These are phyloP conservation scores for Neotoxoptera formosana DNA, from an alignment of 1,140 invertebrate genomes.

Conservation along the genomic window DNA sequence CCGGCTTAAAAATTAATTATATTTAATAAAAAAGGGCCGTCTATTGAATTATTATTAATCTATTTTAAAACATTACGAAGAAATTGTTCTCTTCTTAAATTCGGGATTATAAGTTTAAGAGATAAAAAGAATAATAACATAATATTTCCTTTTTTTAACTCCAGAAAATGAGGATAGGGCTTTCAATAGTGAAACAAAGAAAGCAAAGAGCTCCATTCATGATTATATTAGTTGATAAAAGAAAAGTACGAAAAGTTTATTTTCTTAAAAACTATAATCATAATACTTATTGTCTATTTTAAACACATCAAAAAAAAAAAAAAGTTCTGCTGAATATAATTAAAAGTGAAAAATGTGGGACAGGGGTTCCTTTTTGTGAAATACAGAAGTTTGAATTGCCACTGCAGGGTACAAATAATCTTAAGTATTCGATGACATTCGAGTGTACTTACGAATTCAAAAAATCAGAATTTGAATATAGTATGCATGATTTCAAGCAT, in stretches of 20 bases:
- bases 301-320: too few relatives aligned
- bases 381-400: too few relatives aligned
- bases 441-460: too few relatives aligned
- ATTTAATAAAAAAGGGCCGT: not conserved
- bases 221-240: not conserved
- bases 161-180: not conserved
- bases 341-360: too few relatives aligned
- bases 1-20: not conserved
- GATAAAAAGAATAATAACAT: not conserved
- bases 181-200: not conserved
- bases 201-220: not conserved
- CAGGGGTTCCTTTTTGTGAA: too few relatives aligned
- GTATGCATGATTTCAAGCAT: too few relatives aligned
- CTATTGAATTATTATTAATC: not conserved
- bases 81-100: not conserved
- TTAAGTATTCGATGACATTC: too few relatives aligned
- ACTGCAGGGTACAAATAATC: too few relatives aligned
- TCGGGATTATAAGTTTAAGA: not conserved
- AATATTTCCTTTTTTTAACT: too few relatives aligned
- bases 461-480: too few relatives aligned
- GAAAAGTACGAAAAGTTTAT: not conserved
- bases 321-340: too few relatives aligned
- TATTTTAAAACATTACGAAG: not conserved
- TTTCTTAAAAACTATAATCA: not conserved
- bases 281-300: not conserved